Conservation (phyloP, 1,140 invertebrate species). For the Coptotermes formosanus region DNA sequence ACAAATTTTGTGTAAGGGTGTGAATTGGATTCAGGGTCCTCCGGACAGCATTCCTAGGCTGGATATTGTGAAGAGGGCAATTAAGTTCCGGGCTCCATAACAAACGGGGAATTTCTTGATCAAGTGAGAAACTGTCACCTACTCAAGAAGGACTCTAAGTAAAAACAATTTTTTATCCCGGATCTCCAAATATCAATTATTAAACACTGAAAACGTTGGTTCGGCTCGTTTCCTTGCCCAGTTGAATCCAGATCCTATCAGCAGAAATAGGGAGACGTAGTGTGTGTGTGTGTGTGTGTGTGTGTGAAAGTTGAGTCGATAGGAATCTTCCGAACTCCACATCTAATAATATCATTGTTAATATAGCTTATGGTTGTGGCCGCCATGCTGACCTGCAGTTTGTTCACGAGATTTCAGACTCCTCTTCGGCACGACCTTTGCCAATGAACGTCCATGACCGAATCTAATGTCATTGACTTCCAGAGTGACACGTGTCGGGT, state of each 20-base stretch:
- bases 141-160: too few species aligned
- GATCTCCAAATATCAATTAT: too few species aligned
- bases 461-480: slow-evolving; percentile 8
- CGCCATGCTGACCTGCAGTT: slow-evolving; percentile 3
- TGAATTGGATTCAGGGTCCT: too few species aligned
- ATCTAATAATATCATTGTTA: slow-evolving; percentile 28
- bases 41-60: too few species aligned
- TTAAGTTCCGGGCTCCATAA: too few species aligned
- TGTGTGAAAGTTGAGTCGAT: background rate
- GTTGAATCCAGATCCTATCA: background rate
- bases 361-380: slow-evolving; percentile 24
- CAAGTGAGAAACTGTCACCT: too few species aligned
- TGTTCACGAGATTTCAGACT: background rate
- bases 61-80: too few species aligned
- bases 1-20: too few species aligned
- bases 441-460: slow-evolving; percentile 30
- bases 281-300: too few species aligned
- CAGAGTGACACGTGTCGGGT: background rate
- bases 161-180: too few species aligned
- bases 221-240: background rate
- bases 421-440: slow-evolving; percentile 26
- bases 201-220: background rate
- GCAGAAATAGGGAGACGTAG: background rate
- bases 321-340: slow-evolving; percentile 20
- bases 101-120: too few species aligned